phyloP scores from a whole-genome alignment of 2,113 vertebrate species.

The Microcebus tavaratra region DNA sequence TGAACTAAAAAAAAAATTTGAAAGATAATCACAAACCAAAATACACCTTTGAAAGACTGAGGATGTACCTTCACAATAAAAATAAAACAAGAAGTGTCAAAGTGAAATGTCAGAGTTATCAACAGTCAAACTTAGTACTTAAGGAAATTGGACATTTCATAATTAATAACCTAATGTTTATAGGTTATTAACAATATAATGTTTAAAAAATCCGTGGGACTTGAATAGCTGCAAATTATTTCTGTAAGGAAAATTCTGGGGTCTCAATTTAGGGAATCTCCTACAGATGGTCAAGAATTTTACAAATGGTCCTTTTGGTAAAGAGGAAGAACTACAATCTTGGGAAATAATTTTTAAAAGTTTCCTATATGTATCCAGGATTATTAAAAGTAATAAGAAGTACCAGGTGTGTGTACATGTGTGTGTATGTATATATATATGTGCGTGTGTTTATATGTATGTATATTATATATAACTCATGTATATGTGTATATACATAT shows the following conservation, averaged over 20 bases:
- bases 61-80: too few relatives aligned
- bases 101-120: too few relatives aligned
- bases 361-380: not conserved
- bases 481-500: too few relatives aligned
- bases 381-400: not conserved
- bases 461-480: not conserved
- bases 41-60: too few relatives aligned
- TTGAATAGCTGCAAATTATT: not conserved
- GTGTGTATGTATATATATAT: rapidly evolving
- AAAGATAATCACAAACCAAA: too few relatives aligned
- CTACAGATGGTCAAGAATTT: not conserved
- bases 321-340: not conserved
- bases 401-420: not conserved
- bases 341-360: not conserved
- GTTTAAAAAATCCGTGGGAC: not conserved
- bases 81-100: too few relatives aligned
- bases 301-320: not conserved
- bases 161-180: not conserved
- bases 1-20: too few relatives aligned
- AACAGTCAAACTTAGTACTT: too few relatives aligned
- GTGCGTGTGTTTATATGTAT: not conserved
- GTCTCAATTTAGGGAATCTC: not conserved
- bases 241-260: not conserved
- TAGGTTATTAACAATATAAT: not conserved
- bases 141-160: too few relatives aligned